phyloP scores from a whole-genome alignment of 2,113 vertebrate genomes.

The Elephantulus edwardii region DNA sequence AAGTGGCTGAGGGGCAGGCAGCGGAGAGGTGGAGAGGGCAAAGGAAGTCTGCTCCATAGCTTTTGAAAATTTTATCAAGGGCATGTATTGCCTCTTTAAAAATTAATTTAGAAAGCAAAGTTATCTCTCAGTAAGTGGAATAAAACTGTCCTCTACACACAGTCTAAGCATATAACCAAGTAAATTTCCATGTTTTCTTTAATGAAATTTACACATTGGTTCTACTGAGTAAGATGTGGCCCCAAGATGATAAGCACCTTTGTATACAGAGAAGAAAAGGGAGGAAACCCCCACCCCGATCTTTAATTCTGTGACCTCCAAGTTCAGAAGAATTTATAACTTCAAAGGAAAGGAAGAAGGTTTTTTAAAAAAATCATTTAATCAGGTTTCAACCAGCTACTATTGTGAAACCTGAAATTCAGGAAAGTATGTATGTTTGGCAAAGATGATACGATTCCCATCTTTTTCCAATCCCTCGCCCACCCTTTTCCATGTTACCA shows the following conservation, averaged over 20 bases:
- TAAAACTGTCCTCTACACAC: conserved; percentile 39
- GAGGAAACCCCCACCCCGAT: background rate
- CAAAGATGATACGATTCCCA: background rate
- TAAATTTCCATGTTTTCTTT: conserved; percentile 37
- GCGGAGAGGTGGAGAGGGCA: background rate
- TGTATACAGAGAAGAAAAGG: background rate
- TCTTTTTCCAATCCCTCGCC: background rate
- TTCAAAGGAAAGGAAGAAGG: conserved; percentile 13
- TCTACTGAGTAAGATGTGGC: conserved; percentile 26
- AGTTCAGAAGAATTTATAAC: conserved; percentile 12
- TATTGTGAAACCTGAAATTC: conserved; percentile 14
- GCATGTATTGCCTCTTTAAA: conserved; percentile 54
- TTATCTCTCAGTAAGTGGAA: conserved; percentile 43
- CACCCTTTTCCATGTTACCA: background rate
- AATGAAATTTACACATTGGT: conserved; percentile 22
- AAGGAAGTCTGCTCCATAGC: background rate
- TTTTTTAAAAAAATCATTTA: too few relatives aligned
- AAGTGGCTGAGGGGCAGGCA: background rate
- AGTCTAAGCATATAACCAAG: background rate
- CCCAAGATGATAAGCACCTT: background rate
- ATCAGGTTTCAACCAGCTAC: background rate
- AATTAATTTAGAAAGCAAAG: conserved; percentile 57
- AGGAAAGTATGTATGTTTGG: accelerated
- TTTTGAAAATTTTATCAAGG: conserved; percentile 60
- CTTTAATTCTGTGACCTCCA: conserved; percentile 7